Conservation (phyloP, 2,113 vertebrate species). For the Edolisoma coerulescens region DNA sequence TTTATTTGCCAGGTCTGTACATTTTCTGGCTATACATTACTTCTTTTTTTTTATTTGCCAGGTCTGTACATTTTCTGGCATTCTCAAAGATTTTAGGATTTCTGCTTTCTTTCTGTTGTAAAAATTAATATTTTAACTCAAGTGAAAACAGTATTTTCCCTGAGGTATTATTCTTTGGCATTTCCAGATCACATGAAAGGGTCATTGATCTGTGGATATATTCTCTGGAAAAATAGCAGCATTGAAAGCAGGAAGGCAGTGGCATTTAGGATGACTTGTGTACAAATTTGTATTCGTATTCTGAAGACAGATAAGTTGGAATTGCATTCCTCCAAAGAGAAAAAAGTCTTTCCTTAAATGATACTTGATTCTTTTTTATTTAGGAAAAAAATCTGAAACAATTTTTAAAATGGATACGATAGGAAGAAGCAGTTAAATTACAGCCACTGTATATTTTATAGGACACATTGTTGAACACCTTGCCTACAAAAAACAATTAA, state of each 20-base stretch:
- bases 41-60: neutral
- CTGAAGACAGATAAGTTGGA: neutral
- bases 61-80: neutral
- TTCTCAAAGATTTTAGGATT: neutral
- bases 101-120: neutral
- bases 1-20: neutral
- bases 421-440: neutral
- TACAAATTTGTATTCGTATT: neutral
- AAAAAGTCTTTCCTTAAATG: neutral
- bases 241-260: neutral
- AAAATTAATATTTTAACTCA: neutral
- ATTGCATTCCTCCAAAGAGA: neutral
- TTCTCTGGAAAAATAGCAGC: conserved; percentile 1
- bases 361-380: neutral
- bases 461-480: neutral
- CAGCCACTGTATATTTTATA: neutral
- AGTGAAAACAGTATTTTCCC: neutral
- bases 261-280: conserved; percentile 1
- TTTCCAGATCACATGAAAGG: conserved; percentile 9
- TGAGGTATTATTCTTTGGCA: neutral
- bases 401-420: neutral
- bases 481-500: neutral
- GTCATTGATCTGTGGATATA: neutral
- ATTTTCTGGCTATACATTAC: neutral
- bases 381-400: neutral